Base-by-base conservation (phyloP, 1,140 invertebrate genomes). In the Piezodorus guildinii region DNA sequence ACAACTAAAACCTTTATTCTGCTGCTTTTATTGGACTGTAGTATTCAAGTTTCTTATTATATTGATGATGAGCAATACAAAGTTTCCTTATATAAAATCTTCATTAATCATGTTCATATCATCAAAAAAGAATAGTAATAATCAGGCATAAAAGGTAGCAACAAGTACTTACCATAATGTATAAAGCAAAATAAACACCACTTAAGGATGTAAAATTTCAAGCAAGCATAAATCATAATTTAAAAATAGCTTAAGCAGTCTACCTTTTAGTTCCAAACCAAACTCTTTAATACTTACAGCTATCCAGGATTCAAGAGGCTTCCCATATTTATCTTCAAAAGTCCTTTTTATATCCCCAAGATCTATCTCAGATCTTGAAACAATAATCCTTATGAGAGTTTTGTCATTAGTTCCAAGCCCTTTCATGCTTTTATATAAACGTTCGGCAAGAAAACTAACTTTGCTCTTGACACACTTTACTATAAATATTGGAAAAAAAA, bases 371-470 rank as follows among this genome's bases (percentile, higher is more conserved):
- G 87, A 91, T 71, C 93, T 85, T 67, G 90, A 89, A 14, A 94
- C 90, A 63, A 95, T 77, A 65, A 96, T 88, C 70, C 92, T 85
- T 68, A 95, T 94, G 44, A 96, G 76, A 60, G 88, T 89, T 69
- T 88, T 86, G 74, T 96, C 91, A 69, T 90, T 90, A 30, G 91
- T 96, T 45, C 91, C 91, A 69, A 90, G 68, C 51, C 90, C 90
- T 68, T 88, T 86, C 91, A 98, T 94, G 52, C 88, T 85, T 51
- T 91, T 84, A 71, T 96, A 84, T 12, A 97, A 77, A 68, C 88
- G 83, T 72, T 95, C 88, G 60, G 94, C 94, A 78, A 96, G 96
- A 77, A 92, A 97, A 46, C 86, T 87, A 59, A 94, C 88, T 75
- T 91, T 88, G 72, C 91, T 94, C 73, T 89, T 89, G 9, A 90